Evolutionary conservation across 2,113 vertebrate genomes (phyloP).

Genomic region (Channa maculata): DNA sequence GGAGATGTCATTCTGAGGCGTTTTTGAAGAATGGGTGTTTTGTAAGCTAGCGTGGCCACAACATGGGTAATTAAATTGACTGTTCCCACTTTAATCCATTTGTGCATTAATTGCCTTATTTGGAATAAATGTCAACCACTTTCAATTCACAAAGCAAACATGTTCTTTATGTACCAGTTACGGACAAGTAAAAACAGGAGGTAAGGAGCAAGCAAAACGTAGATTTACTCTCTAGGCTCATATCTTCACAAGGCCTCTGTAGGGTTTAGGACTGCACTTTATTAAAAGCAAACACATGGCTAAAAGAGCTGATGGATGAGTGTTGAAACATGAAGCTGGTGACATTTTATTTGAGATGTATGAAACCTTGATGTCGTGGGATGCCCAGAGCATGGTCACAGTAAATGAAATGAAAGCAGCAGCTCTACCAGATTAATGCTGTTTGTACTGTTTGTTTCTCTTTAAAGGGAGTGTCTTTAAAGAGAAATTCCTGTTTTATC

Average conservation of each 20-base stretch:
- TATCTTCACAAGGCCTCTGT: slow-evolving; percentile 17
- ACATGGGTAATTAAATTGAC: slow-evolving; percentile 39
- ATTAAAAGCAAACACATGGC: slow-evolving; percentile 69
- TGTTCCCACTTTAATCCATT: background rate
- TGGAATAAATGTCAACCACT: background rate
- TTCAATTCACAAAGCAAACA: background rate
- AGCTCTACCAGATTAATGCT: slow-evolving; percentile 85
- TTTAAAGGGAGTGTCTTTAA: slow-evolving; percentile 71
- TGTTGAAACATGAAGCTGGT: slow-evolving; percentile 87
- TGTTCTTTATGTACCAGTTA: background rate
- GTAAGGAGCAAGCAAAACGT: background rate
- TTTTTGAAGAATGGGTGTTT: slow-evolving; percentile 40
- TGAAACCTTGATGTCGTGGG: slow-evolving; percentile 84
- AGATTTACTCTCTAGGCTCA: slow-evolving; percentile 1
- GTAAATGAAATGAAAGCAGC: slow-evolving; percentile 89
- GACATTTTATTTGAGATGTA: slow-evolving; percentile 87
- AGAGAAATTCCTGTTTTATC: slow-evolving; percentile 33
- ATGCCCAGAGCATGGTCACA: slow-evolving; percentile 84
- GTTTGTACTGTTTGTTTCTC: slow-evolving; percentile 69
- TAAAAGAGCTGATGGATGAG: slow-evolving; percentile 74
- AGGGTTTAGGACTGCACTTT: slow-evolving; percentile 41
- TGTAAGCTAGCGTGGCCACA: slow-evolving; percentile 35
- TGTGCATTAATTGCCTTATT: slow-evolving; percentile 17
- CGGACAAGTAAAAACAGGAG: background rate
- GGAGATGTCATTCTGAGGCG: slow-evolving; percentile 13